Evolutionary conservation across 2,888 invertebrate genomes (phyloP).

Genomic region (Hirudinaria manillensis): DNA sequence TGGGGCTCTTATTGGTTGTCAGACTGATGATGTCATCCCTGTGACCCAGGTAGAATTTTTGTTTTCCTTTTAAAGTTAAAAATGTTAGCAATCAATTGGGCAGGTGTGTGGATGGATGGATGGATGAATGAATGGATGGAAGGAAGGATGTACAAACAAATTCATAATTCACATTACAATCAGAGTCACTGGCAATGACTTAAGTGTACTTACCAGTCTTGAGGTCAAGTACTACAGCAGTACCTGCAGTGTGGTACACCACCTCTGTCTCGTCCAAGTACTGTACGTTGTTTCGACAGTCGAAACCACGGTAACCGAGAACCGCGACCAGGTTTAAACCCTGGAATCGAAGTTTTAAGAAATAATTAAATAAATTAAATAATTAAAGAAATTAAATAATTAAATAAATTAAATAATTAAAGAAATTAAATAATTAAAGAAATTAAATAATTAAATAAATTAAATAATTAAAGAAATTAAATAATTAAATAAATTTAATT

Average conservation of each 20-base stretch:
- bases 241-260: constrained; percentile 54
- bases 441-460: too few relatives aligned
- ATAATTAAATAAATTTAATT: too few relatives aligned
- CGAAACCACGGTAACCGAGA: constrained; percentile 54
- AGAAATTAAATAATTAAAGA: too few relatives aligned
- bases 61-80: constrained; percentile 35
- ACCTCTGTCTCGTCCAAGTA: constrained; percentile 53
- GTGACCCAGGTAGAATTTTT: constrained; percentile 53
- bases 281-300: constrained; percentile 50
- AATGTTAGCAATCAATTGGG: background rate
- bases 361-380: background rate
- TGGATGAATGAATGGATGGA: too few relatives aligned
- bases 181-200: background rate
- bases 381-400: too few relatives aligned
- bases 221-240: constrained; percentile 51
- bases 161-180: background rate
- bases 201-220: background rate
- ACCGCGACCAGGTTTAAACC: constrained; percentile 52
- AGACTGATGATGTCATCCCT: constrained; percentile 55
- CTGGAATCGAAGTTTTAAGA: constrained; percentile 38
- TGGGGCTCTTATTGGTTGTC: constrained; percentile 52
- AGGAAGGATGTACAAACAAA: background rate
- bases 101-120: too few relatives aligned
- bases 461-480: too few relatives aligned
- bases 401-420: too few relatives aligned